These are phyloP conservation scores for Orgyia antiqua DNA, from an alignment of 2,888 invertebrate genomes.

Conservation along the genomic window DNA sequence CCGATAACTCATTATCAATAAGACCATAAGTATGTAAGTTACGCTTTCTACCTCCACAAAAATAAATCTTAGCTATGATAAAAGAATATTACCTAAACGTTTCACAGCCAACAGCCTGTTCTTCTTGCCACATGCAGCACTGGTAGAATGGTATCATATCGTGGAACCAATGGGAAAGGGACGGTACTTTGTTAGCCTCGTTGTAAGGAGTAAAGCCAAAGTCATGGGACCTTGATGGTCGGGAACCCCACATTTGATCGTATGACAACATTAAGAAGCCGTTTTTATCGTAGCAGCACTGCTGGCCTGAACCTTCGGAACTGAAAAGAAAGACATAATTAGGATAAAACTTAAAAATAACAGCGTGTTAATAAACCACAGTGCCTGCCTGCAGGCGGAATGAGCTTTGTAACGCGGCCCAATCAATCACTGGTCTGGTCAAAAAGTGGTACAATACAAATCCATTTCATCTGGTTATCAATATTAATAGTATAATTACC, in stretches of 20 bases:
- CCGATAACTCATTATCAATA: too few species aligned
- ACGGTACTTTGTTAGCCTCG: slow-evolving; percentile 96
- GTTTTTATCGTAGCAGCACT: slow-evolving; percentile 97
- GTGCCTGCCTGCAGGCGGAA: too few species aligned
- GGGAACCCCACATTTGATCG: slow-evolving; percentile 96
- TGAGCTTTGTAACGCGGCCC: too few species aligned
- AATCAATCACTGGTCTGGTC: too few species aligned
- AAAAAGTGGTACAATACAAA: too few species aligned
- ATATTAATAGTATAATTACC: slow-evolving; percentile 74
- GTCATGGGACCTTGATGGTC: slow-evolving; percentile 91
- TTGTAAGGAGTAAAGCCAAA: slow-evolving; percentile 95
- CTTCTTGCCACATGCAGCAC: slow-evolving; percentile 96
- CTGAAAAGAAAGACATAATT: slow-evolving; percentile 54
- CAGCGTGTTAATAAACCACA: too few species aligned
- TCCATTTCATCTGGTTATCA: too few species aligned
- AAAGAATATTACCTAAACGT: slow-evolving; percentile 88
- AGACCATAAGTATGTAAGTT: too few species aligned
- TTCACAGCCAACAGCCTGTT: slow-evolving; percentile 95
- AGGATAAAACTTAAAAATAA: neutral
- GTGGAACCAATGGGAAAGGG: slow-evolving; percentile 96
- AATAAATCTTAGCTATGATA: too few species aligned
- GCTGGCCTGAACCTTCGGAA: slow-evolving; percentile 94
- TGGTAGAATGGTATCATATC: slow-evolving; percentile 96
- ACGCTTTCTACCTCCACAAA: too few species aligned
- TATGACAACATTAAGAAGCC: slow-evolving; percentile 95